Base-by-base conservation (phyloP, 2,797 vertebrate species). In the Psittacula echo region DNA sequence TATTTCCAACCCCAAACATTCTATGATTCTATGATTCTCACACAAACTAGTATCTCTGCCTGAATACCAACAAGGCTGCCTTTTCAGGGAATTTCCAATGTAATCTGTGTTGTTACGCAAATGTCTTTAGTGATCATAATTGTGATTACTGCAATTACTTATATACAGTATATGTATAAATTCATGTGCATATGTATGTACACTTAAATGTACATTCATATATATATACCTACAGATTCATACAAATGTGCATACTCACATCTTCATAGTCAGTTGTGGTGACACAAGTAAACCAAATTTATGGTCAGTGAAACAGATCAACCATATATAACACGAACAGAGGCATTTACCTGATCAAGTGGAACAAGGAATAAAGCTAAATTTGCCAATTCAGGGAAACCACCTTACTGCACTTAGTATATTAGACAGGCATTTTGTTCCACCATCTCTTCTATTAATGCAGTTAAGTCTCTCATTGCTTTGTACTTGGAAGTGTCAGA, bases 401-500 rank as follows among this genome's bases (percentile, higher is more conserved):
- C 11, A 58, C 48, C 32, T 78, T 53, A 37, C 58, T 87, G 66
- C 23, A 32, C 34, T 89, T 37, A 56, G 22, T 47, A 5, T 86
- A 68, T 81, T 86, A 86, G 60, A 24, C 7, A 81, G 30, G 24
- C 22, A 56, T 70, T 93, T 71, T 89, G 27, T 93, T 75, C 39
- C 50, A 75, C 56, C 18, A 21, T 54, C 13, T 79, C 42, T 80
- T 89, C 53, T 41, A 6, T 70, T 70, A 86, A 48, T 47, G 41
- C 53, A 82, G 24, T 26, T 62, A 81, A 84, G 37, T 45, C 8
- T 83, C 17, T 44, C 47, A 86, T 70, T 0, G 5, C 70, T 90
- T 84, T 78, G 37, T 60, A 53, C 42, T 78, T 86, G 42, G 21
- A 91, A 88, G 60, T 84, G 67, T 62, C 91, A 94, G 76, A 86